These are phyloP conservation scores for Lophura nycthemera DNA, from an alignment of 2,113 vertebrate genomes.

Conservation along the genomic window DNA sequence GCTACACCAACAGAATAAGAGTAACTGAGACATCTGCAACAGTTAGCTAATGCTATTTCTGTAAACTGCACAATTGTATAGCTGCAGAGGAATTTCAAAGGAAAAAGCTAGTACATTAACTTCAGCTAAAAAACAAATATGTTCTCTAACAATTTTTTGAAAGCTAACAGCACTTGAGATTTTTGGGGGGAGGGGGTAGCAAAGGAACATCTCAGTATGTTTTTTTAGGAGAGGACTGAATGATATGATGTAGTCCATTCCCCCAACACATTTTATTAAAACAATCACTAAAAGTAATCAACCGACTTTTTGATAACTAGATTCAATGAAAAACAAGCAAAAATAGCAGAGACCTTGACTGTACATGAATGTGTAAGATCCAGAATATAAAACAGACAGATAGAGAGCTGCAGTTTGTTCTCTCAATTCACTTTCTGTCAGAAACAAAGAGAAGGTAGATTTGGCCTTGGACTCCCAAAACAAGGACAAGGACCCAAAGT, in stretches of 20 bases:
- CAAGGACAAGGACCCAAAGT: background rate
- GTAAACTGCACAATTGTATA: background rate
- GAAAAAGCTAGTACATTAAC: background rate
- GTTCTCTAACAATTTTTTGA: background rate
- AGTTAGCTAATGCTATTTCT: background rate
- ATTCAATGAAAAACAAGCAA: background rate
- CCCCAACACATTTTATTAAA: background rate
- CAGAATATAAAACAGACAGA: background rate
- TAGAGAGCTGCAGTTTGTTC: background rate
- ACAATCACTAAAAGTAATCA: background rate
- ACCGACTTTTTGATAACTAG: background rate
- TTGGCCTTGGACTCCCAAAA: background rate
- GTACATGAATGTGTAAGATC: background rate
- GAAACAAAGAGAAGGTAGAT: background rate
- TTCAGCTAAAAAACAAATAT: background rate
- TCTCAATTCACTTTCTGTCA: background rate
- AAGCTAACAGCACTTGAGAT: background rate
- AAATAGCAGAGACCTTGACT: background rate
- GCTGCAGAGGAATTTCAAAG: background rate
- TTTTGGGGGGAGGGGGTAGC: background rate
- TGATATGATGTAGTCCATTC: background rate
- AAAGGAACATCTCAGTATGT: background rate
- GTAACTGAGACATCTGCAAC: background rate
- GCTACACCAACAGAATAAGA: background rate
- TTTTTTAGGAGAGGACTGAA: background rate